Evolutionary conservation across 1,140 invertebrate species (phyloP), one percentile per base, ranked within the genome.

Genomic region (Formica selysi): DNA sequence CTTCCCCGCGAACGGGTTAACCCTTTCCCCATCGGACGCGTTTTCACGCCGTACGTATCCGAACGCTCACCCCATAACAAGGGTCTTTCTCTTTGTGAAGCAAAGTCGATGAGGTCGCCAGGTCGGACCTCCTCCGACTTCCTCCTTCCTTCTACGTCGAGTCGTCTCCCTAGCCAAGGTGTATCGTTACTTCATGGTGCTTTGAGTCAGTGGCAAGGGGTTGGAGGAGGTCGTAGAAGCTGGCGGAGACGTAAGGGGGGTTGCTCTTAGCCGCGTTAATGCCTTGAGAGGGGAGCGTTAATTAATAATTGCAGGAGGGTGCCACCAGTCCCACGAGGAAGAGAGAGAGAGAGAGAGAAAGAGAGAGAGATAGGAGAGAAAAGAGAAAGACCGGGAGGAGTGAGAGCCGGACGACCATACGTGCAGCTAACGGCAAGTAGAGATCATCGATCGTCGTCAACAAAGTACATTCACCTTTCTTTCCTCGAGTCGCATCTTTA

Each of bases 231-330:
- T 87, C 84, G 88, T 88, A 85, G 89, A 83, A 79, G 88, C 85
- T 89, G 91, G 89, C 76, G 64, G 90, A 87, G 90, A 90, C 88
- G 91, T 88, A 90, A 90, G 78, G 90, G 88, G 92, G 90, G 87
- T 91, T 92, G 92, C 94, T 95, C 94, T 95, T 94, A 94, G 93
- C 92, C 93, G 91, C 91, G 93, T 93, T 94, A 94, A 94, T 94
- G 92, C 93, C 91, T 93, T 93, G 89, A 92, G 91, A 93, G 94
- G 92, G 93, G 92, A 93, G 94, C 93, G 94, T 95, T 95, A 94
- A 95, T 95, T 95, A 94, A 94, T 94, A 94, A 95, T 95, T 94
- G 94, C 93, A 92, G 76, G 90, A 92, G 92, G 92, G 93, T 93
- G 91, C 87, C 87, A 91, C 81, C 79, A 84, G 87, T 86, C 90